Percentiles rank a stretch among this genome's conserved stretches.
phyloP scores from a whole-genome alignment of 2,797 vertebrate genomes.

The Melanotaenia pygmaea region DNA sequence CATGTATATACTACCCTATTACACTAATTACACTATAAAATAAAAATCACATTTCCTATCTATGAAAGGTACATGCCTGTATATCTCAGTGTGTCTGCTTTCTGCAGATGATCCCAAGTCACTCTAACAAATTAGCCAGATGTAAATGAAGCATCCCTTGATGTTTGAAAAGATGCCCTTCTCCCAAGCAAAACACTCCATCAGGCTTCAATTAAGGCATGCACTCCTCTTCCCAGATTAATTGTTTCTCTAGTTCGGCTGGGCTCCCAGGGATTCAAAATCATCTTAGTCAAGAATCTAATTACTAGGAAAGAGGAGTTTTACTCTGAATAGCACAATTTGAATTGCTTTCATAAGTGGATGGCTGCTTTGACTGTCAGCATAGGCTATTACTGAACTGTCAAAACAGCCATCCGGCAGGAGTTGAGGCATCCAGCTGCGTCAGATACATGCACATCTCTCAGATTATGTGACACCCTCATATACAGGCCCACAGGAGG shows the following conservation, averaged over 20 bases:
- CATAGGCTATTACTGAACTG: slow-evolving; percentile 74
- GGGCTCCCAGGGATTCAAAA: slow-evolving; percentile 66
- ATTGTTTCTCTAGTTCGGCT: slow-evolving; percentile 67
- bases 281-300: slow-evolving; percentile 76
- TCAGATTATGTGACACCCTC: slow-evolving; percentile 45
- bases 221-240: slow-evolving; percentile 59
- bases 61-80: background rate
- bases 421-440: slow-evolving; percentile 72
- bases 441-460: slow-evolving; percentile 59
- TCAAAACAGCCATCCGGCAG: slow-evolving; percentile 75
- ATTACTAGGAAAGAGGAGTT: slow-evolving; percentile 73
- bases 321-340: slow-evolving; percentile 64
- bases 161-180: slow-evolving; percentile 61
- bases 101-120: slow-evolving; percentile 42
- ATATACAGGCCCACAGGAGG: slow-evolving; percentile 33
- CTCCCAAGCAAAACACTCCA: slow-evolving; percentile 66
- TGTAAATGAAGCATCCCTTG: slow-evolving; percentile 52
- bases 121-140: slow-evolving; percentile 60
- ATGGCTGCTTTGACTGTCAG: slow-evolving; percentile 67
- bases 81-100: slow-evolving; percentile 19
- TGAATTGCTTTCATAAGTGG: slow-evolving; percentile 58
- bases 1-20: background rate
- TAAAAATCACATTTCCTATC: slow-evolving; percentile 10
- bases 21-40: slow-evolving; percentile 22
- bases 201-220: slow-evolving; percentile 70